Conservation (phyloP, 2,888 invertebrate genomes). For the Cheiracanthium punctorium region DNA sequence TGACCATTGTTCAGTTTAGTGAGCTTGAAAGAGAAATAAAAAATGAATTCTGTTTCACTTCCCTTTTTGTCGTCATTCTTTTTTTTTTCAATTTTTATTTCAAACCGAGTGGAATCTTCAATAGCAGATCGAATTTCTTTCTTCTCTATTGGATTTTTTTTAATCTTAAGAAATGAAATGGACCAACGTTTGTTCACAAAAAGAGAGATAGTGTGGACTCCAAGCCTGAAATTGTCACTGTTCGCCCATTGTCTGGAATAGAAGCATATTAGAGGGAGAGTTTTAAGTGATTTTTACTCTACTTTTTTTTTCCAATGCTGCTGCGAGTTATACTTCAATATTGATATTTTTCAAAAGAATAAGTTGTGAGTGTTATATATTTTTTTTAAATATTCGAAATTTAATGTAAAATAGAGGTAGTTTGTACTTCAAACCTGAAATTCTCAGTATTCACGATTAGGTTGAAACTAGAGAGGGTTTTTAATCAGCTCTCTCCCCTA, state of each 20-base stretch:
- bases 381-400: too few species aligned
- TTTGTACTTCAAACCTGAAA: too few species aligned
- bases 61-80: neutral
- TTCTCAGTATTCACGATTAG: too few species aligned
- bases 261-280: conserved; percentile 58
- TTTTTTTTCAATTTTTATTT: conserved; percentile 22
- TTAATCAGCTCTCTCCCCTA: too few species aligned
- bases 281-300: neutral
- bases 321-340: too few species aligned
- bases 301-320: too few species aligned
- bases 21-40: too few species aligned
- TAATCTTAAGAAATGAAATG: conserved; percentile 45
- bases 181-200: conserved; percentile 26
- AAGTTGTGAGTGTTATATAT: too few species aligned
- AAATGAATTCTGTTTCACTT: conserved; percentile 28
- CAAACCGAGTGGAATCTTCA: conserved; percentile 33
- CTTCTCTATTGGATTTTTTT: conserved; percentile 3
- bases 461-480: too few species aligned
- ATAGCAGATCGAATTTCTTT: conserved; percentile 50
- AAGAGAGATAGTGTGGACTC: conserved; percentile 54
- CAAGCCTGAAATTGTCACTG: conserved; percentile 65
- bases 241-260: conserved; percentile 59
- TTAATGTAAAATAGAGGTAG: too few species aligned
- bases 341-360: too few species aligned
- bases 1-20: conserved; percentile 61